These are phyloP conservation scores for Tadarida brasiliensis DNA, from an alignment of 2,797 vertebrate species.

Conservation along the genomic window DNA sequence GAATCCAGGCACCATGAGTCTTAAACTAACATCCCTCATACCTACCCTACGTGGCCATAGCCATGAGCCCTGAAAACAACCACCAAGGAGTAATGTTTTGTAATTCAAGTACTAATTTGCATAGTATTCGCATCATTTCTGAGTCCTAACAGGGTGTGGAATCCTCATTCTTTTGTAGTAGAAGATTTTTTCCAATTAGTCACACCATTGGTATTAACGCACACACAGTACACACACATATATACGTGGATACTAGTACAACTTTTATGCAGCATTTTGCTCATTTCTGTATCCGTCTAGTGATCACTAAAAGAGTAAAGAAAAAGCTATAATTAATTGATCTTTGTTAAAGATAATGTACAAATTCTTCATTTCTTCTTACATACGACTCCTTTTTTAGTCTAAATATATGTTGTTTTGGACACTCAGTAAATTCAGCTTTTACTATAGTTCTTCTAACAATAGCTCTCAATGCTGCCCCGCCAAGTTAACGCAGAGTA, in stretches of 20 bases:
- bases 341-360: not conserved
- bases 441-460: slow-evolving; percentile 51
- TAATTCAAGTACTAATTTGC: not conserved
- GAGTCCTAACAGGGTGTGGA: not conserved
- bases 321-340: not conserved
- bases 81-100: not conserved
- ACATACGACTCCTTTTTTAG: not conserved
- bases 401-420: not conserved
- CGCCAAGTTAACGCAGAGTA: not conserved
- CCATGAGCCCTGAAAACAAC: not conserved
- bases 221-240: not conserved
- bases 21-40: not conserved
- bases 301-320: not conserved
- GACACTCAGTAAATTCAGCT: slow-evolving; percentile 10
- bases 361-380: slow-evolving; percentile 25
- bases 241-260: not conserved
- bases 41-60: not conserved
- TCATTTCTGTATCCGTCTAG: not conserved
- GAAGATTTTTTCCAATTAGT: not conserved
- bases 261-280: not conserved
- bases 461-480: not conserved
- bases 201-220: not conserved
- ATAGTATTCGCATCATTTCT: not conserved
- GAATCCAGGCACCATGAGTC: not conserved
- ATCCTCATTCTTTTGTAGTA: not conserved